Evolutionary conservation across 1,140 invertebrate species (phyloP).

Genomic region (Drosophila auraria): DNA sequence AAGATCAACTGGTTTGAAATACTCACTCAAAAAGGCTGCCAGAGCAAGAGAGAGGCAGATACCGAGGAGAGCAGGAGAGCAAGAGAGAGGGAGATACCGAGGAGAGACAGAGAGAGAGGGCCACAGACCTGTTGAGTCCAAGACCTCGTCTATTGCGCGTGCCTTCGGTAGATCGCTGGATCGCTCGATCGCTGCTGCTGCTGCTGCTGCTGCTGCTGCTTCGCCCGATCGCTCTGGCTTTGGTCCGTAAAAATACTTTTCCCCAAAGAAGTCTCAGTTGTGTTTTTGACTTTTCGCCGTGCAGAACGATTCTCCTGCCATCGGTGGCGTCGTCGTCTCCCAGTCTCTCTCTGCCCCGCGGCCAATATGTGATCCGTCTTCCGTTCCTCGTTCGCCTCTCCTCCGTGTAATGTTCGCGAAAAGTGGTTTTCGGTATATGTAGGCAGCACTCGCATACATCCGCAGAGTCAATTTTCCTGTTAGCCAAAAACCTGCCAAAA

Average conservation of each 20-base stretch:
- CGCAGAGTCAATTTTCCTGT: constrained; percentile 74
- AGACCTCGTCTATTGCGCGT: constrained; percentile 78
- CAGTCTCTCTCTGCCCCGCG: constrained; percentile 21
- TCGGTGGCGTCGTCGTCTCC: constrained; percentile 2
- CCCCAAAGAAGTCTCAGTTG: constrained; percentile 80
- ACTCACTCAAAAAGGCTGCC: constrained; percentile 62
- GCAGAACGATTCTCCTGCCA: constrained; percentile 71
- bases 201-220: constrained; percentile 1
- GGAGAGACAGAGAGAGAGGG: constrained; percentile 9
- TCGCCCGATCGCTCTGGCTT: constrained; percentile 13
- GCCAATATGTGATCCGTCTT: constrained; percentile 30
- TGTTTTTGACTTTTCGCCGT: constrained; percentile 81
- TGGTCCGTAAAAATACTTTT: constrained; percentile 78
- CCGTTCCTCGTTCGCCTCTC: constrained; percentile 9
- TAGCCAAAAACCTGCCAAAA: constrained; percentile 78
- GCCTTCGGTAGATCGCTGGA: constrained; percentile 53
- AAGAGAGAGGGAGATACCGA: constrained; percentile 55
- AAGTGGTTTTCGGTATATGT: constrained; percentile 72
- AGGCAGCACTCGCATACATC: constrained; percentile 38
- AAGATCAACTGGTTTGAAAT: constrained; percentile 79
- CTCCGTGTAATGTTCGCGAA: constrained; percentile 62
- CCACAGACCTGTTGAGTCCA: constrained; percentile 40
- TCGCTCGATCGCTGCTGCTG: constrained; percentile 10
- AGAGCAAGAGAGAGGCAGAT: constrained; percentile 62
- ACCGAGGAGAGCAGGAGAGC: constrained; percentile 45